Evolutionary conservation across 2,797 vertebrate species (phyloP), one percentile per base, ranked within the genome.

Genomic region (Rhabdophis nuchalis): DNA sequence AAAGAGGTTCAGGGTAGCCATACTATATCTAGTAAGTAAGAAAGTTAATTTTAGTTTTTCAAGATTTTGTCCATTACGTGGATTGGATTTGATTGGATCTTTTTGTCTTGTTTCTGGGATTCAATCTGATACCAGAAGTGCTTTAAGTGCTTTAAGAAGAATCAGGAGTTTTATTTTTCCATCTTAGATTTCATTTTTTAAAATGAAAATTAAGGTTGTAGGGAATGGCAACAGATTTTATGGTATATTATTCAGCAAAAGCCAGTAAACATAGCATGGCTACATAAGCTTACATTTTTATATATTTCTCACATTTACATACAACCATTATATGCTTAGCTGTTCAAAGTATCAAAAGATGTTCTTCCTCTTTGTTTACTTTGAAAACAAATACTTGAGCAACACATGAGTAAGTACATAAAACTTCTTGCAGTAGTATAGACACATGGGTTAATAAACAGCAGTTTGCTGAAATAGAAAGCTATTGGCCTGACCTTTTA

Each of bases 241-340:
- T 41, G 16, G 14, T 10, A 77, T 41, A 77, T 41, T 41, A 77
- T 77, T 77, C 36, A 77, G 18, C 36, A 77, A 41, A 4, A 87
- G 32, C 3, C 11, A 58, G 13, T 60, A 23, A 46, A 6, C 61
- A n/a, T n/a, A 58, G 29, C 16, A 50, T 56, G 29, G 23, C 56
- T 61, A 8, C n/a, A 89, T 41, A 86, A n/a, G 50, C 27, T 27
- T 14, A 85, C 50, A 50, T 77, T 52, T 64, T 61, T 77, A 25
- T 91, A 13, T 57, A 87, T 91, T 94, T 92, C 85, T 88, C 85
- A 91, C 52, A 87, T n/a, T 16, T 91, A 85, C 52, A 50, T 77
- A 41, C 85, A 68, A 64, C 12, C 29, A 50, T 16, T 36, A 27
- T 68, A 27, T 53, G 52, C 11, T 14, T 41, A 12, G n/a, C 50